A percentile compares a stretch with the other conserved stretches of the same genome.
These are phyloP conservation scores for Diogma glabrata DNA, from an alignment of 2,888 invertebrate species.

Conservation along the genomic window DNA sequence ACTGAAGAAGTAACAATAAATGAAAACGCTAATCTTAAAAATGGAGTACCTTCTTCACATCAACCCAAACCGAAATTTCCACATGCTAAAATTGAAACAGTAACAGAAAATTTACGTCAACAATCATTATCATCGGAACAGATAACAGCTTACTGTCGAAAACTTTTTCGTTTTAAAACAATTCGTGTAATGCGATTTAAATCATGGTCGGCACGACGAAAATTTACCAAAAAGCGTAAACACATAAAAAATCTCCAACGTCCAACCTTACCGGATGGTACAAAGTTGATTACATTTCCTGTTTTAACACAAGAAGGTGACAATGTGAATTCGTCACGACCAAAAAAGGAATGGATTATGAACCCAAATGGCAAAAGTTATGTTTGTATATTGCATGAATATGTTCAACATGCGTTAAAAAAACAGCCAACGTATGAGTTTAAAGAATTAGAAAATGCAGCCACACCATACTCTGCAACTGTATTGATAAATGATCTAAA, in stretches of 20 bases:
- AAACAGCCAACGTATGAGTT: constrained; percentile 90
- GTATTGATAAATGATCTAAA: constrained; percentile 85
- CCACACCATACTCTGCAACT: constrained; percentile 87
- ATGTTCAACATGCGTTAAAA: constrained; percentile 87
- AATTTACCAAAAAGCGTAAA: constrained; percentile 71
- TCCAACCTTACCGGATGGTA: constrained; percentile 78
- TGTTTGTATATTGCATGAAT: constrained; percentile 94
- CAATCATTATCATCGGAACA: constrained; percentile 67
- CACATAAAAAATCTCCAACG: constrained; percentile 65
- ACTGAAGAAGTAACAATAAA: constrained; percentile 23
- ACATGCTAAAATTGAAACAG: constrained; percentile 78
- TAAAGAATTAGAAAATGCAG: constrained; percentile 85
- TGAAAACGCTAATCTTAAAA: constrained; percentile 22
- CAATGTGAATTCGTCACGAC: constrained; percentile 27
- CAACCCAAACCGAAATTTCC: constrained; percentile 37
- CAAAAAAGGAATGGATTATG: constrained; percentile 82
- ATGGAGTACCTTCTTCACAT: constrained; percentile 4
- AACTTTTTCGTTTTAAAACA: constrained; percentile 75
- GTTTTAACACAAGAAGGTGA: constrained; percentile 41
- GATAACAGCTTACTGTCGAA: constrained; percentile 72
- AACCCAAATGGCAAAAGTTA: constrained; percentile 94
- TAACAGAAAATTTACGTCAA: constrained; percentile 71
- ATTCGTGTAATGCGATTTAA: constrained; percentile 80
- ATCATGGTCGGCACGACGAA: constrained; percentile 85
- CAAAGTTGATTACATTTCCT: constrained; percentile 86